Base-by-base conservation (phyloP, 2,888 invertebrate species). In the Cepaea hortensis region DNA sequence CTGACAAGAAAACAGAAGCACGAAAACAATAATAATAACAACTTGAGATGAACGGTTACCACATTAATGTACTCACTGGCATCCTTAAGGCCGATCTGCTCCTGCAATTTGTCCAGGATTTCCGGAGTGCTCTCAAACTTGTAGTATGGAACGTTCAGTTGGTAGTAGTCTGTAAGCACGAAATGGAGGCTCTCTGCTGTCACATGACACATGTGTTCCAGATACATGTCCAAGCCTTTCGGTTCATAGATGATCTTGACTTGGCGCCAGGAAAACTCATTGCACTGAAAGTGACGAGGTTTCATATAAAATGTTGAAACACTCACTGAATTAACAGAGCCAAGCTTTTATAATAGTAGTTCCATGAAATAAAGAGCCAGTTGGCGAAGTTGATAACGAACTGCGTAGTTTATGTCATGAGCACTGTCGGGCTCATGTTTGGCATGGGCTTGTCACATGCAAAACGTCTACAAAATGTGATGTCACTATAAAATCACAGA, bases 241-340 rank as follows among this genome's bases (percentile, higher is more conserved):
- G 85, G 85, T 20, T 85, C 62, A 81, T 85, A 85, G 46, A 85
- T 55, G 15, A 85, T 65, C n/a, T 85, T 85, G 1, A 81, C 35
- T 3, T 73, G n/a, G 3, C 9, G n/a, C 85, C 85, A 85, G 3
- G 20, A 62, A 62, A 75, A 85, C 65, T 11, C 11, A n/a, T 46
- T 46, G 35, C 55, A 35, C 85, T 85, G 81, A 7, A n/a, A 77
- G 7, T n/a, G 23, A 23, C n/a, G 11, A 13, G 13, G 9, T n/a
- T 23, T 23, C 4, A n/a, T 11, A 35, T n/a, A 35, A 23, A 23
- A n/a, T 73, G 35, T 35, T 73, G 7, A 7, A 15, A 20, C 70
- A 70, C 7, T 70, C n/a, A 20, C 6, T 35, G 35, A 35, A 35
- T 35, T 35, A 35, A 35, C 35, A 35, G 35, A 35, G 35, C 35